A percentile compares a stretch with the other conserved stretches of the same genome.
phyloP scores from a whole-genome alignment of 1,140 invertebrate genomes.

The Achroia grisella region DNA sequence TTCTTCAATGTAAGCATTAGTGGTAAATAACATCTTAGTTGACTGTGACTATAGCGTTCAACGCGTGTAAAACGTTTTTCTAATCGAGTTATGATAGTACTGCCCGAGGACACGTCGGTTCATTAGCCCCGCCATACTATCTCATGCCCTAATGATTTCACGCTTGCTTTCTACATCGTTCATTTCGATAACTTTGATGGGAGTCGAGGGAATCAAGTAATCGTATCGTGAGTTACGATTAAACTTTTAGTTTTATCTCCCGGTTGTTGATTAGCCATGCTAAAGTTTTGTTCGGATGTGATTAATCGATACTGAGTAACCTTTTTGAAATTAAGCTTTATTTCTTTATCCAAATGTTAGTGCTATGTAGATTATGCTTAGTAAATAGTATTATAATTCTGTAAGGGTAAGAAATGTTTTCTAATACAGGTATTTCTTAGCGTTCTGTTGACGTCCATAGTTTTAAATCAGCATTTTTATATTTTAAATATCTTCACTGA shows the following conservation, averaged over 20 bases:
- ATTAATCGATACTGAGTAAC: constrained; percentile 50
- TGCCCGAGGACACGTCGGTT: constrained; percentile 28
- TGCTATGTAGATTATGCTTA: too few relatives aligned
- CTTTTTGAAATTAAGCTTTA: constrained; percentile 51
- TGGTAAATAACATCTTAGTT: too few relatives aligned
- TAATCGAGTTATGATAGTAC: constrained; percentile 28
- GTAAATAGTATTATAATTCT: too few relatives aligned
- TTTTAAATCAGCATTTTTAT: too few relatives aligned
- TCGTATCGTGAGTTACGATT: constrained; percentile 57
- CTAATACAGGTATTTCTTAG: too few relatives aligned
- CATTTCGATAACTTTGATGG: constrained; percentile 54
- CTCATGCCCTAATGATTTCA: constrained; percentile 57
- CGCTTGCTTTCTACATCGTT: constrained; percentile 40
- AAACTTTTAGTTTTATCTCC: constrained; percentile 57
- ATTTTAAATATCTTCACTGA: too few relatives aligned
- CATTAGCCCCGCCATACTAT: constrained; percentile 58
- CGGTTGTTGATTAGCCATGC: constrained; percentile 45
- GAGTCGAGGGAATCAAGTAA: constrained; percentile 27
- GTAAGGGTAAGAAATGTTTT: too few relatives aligned
- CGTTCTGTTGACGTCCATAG: too few relatives aligned
- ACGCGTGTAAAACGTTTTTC: constrained; percentile 14
- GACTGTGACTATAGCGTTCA: constrained; percentile 9
- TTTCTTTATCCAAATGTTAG: constrained; percentile 22
- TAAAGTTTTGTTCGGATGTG: constrained; percentile 45
- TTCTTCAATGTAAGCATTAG: too few relatives aligned